phyloP scores from a whole-genome alignment of 1,140 invertebrate species.

The Glossosoma conforme region DNA sequence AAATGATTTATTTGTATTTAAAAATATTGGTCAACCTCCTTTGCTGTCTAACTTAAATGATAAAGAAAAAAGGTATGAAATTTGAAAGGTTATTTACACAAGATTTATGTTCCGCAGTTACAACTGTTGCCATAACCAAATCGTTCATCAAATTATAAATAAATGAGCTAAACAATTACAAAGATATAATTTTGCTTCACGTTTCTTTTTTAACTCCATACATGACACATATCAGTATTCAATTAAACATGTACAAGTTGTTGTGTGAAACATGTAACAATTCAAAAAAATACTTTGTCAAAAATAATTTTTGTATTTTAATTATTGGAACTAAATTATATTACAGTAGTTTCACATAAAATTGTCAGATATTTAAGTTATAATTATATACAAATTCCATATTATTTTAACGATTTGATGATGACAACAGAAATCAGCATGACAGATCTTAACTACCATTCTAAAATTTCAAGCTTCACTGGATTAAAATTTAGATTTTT shows the following conservation, averaged over 20 bases:
- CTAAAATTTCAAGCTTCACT: not conserved
- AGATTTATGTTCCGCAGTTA: not conserved
- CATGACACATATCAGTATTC: no score
- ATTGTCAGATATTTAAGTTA: not conserved
- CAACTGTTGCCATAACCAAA: no score
- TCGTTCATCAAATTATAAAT: no score
- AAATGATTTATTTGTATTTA: constrained; percentile 8
- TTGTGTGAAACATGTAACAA: no score
- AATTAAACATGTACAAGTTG: no score
- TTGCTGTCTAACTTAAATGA: constrained; percentile 1
- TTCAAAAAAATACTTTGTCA: not conserved
- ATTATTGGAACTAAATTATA: not conserved
- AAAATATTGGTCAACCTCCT: constrained; percentile 5
- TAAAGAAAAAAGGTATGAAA: constrained; percentile 6
- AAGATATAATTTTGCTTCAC: no score
- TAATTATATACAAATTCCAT: not conserved
- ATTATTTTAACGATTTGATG: not conserved
- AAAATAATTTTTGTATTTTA: not conserved
- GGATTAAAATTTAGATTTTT: constrained; percentile 3
- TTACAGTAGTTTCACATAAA: not conserved
- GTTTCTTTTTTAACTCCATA: no score
- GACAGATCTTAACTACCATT: not conserved
- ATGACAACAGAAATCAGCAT: not conserved
- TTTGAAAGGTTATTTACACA: constrained; percentile 1
- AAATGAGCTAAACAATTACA: no score